These are phyloP conservation scores for Gymnorhina tibicen DNA, from an alignment of 2,113 vertebrate species.

Conservation along the genomic window DNA sequence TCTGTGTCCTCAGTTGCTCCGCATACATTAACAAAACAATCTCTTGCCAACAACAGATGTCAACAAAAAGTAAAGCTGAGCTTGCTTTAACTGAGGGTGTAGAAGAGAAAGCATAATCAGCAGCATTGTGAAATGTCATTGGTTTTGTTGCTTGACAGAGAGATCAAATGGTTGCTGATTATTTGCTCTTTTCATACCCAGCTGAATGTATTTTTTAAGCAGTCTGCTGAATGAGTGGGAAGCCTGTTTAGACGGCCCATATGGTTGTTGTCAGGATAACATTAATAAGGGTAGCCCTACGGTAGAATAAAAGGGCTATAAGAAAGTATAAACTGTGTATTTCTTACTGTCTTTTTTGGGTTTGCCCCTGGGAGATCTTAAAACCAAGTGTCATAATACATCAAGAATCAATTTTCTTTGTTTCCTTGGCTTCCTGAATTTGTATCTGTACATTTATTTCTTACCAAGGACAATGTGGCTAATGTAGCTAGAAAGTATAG, in stretches of 20 bases:
- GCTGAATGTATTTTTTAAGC: not conserved
- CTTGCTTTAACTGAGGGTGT: not conserved
- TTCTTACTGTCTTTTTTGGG: not conserved
- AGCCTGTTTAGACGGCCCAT: not conserved
- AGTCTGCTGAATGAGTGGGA: constrained; percentile 10
- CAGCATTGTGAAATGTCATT: constrained; percentile 18
- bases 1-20: not conserved
- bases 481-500: not conserved
- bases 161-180: constrained; percentile 14
- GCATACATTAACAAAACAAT: not conserved
- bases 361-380: not conserved
- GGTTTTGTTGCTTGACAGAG: not conserved
- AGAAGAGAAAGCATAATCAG: constrained; percentile 2
- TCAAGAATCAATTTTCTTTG: not conserved
- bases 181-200: not conserved
- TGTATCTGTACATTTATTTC: not conserved
- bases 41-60: constrained; percentile 6
- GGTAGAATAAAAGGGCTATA: not conserved
- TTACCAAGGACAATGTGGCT: not conserved
- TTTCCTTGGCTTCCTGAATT: not conserved
- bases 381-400: not conserved
- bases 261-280: not conserved
- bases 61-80: constrained; percentile 11
- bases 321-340: not conserved
- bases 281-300: not conserved